Conservation (phyloP, 2,797 vertebrate genomes). For the Rhinatrema bivittatum region DNA sequence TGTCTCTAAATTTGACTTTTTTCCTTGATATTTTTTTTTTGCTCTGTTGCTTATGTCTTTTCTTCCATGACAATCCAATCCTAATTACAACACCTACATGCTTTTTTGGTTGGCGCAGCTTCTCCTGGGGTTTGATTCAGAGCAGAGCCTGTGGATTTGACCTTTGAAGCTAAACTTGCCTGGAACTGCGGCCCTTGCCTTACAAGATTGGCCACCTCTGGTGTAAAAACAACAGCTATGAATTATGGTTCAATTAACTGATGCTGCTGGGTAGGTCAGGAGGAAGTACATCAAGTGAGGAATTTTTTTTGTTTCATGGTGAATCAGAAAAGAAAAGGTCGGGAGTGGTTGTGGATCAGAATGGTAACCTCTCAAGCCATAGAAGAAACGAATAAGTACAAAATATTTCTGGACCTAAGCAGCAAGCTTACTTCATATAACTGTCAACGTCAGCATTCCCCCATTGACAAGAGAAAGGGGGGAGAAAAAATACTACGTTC, state of each 20-base stretch:
- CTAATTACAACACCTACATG: conserved; percentile 3
- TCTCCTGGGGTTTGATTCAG: conserved; percentile 10
- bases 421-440: no score
- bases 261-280: no score
- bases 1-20: conserved; percentile 10
- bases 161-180: background rate
- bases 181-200: background rate
- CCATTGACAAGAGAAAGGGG: no score
- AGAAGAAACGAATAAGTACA: no score
- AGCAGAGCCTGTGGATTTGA: background rate
- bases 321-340: no score
- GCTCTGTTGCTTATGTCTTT: background rate
- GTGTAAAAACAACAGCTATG: conserved; percentile 7
- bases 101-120: background rate
- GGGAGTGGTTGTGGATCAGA: no score
- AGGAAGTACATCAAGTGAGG: no score
- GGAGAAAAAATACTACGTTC: no score
- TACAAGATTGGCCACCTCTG: conserved; percentile 1
- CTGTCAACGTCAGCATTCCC: no score
- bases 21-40: conserved; percentile 24
- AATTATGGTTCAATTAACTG: conserved; percentile 10
- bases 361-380: no score
- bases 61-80: background rate
- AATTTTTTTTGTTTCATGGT: no score
- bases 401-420: no score